Base-by-base conservation (phyloP, 2,888 invertebrate genomes). In the Leucoma salicis region DNA sequence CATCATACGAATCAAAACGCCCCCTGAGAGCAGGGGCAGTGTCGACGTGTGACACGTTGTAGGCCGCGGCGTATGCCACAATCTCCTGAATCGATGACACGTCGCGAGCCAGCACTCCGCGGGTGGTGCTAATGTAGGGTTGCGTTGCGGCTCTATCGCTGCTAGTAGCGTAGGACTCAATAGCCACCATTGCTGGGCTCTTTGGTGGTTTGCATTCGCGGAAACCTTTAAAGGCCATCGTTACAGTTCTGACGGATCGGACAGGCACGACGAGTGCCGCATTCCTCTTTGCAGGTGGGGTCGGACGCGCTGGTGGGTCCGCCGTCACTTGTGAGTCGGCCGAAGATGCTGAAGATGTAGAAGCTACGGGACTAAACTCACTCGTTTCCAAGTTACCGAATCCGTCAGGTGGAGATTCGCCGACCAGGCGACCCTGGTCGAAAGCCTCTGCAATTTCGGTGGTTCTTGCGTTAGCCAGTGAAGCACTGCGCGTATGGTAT, bases 1-100 rank as follows among this genome's bases (percentile, higher is more conserved):
- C 8, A 11, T 44, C 44, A n/a, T 6, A 40, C 0, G 45, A 33
- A 16, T 45, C 45, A n/a, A 29, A 39, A 1, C 10, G 14, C 3
- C 34, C 34, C 0, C 34, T 11, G 1, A 35, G 14, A n/a, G 34
- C 34, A 1, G 34, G 34, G 13, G 34, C 34, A 3, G 24, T 24
- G 10, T 34, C 34, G 1, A 35, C 14, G 13, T 35, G 10, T 27
- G 27, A 27, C 10, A 10, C 27, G 14, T 29, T 11, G 14, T 13
- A 29, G 2, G 29, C 12, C 4, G 13, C 7, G 3, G 3, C 14
- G 3, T 29, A 13, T 11, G 29, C 7, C 13, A 29, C 5, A 5
- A 29, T 11, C 4, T 13, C 29, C 14, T 13, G 27, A 10, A 18
- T 18, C 7, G 18, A 3, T 18, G 18, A 7, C 18, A 18, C 7